Base-by-base conservation (phyloP, 2,888 invertebrate species). In the Agrotis clavis region DNA sequence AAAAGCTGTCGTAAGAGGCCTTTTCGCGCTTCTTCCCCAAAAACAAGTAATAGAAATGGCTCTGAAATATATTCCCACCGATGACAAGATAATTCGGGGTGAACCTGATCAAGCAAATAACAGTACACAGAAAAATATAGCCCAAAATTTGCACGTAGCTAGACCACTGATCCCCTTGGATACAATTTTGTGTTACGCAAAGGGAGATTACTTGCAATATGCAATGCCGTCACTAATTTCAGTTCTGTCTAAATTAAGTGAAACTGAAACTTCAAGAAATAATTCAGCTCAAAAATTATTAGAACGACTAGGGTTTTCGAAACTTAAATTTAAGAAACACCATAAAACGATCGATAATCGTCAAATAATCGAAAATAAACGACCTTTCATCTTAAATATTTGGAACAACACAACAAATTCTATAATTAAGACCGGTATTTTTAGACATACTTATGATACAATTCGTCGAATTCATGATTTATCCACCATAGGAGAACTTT, bases 201-300 rank as follows among this genome's bases (percentile, higher is more conserved):
- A 91, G 84, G 93, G 93, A 47, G 94, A 95, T 81, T 94, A 94
- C 74, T 86, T 94, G 30, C 92, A 94, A 77, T 92, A 86, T 71
- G 87, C 88, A 13, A 86, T 94, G 18, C 92, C 93, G 6, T 94
- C 95, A 21, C 83, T 41, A 11, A 41, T 41, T 1, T 41, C 41
- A 41, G 79, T 94, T 50, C 83, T 92, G 19, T 83, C 89, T 59
- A 92, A 93, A 74, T 75, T 93, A 41, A 41, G 90, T 63, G 73
- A 79, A 35, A 75, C 81, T 83, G 3, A 84, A 76, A n/a, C 81
- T 95, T 66, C 73, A 92, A 14, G 77, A 91, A 53, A 14, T 60
- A 87, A 89, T 13, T 90, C 91, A 2, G 90, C 91, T 1, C 92
- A 91, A 82, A 94, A 93, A 81, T 90, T 89, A 74, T 92, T 90